Evolutionary conservation across 2,797 vertebrate genomes (phyloP).

Genomic region (Liparis tanakae): DNA sequence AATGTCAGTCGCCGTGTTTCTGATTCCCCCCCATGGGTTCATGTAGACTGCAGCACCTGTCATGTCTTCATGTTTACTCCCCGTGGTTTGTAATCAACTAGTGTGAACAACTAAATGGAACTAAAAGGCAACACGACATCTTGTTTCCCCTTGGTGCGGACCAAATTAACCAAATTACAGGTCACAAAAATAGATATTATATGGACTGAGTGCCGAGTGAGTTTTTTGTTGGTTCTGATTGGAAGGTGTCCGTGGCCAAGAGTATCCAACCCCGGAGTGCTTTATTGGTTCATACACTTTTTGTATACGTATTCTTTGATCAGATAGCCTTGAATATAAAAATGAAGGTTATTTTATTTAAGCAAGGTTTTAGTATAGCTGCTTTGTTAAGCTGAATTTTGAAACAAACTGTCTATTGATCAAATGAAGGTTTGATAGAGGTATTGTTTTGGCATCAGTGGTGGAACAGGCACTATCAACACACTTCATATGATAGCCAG

Average conservation of each 20-base stretch:
- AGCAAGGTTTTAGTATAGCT: neutral
- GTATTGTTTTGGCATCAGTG: neutral
- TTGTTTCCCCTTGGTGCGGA: neutral
- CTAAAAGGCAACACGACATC: neutral
- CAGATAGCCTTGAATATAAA: neutral
- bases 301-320: neutral
- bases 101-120: conserved; percentile 2
- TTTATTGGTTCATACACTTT: neutral
- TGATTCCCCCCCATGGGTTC: neutral
- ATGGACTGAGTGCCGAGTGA: neutral
- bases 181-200: neutral
- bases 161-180: neutral
- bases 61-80: conserved; percentile 7
- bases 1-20: neutral
- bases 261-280: neutral
- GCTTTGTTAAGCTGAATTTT: neutral
- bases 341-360: neutral
- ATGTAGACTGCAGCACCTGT: neutral
- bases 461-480: neutral
- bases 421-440: neutral
- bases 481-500: neutral
- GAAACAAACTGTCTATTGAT: neutral
- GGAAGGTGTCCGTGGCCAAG: neutral
- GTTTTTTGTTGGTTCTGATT: neutral
- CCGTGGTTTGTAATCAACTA: neutral